Evolutionary conservation across 2,113 vertebrate species (phyloP), one percentile per base, ranked within the genome.

Genomic region (Mus pahari): DNA sequence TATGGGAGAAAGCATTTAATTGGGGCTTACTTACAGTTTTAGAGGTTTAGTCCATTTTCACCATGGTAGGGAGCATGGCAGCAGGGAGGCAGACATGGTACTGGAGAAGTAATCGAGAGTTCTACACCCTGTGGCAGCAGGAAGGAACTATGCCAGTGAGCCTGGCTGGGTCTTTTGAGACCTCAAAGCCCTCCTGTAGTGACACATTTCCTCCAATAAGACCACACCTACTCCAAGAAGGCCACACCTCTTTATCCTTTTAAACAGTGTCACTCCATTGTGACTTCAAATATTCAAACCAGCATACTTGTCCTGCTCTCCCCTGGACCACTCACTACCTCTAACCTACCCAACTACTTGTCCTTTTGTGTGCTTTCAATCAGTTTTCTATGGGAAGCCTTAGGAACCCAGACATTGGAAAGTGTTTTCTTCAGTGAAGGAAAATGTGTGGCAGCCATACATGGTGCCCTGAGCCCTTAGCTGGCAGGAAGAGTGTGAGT

Each of bases 331-430:
- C 39, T 12, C 20, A 42, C 36, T 17, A 68, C 24, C 10, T 28
- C 88, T 70, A 55, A 14, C 3, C 19, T 6, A 71, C 58, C 3
- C 33, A 68, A 0, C 3, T 92, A 73, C 28, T 87, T 93, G 48
- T 28, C n/a, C 0, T 94, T 81, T 96, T 82, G 12, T 78, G 87
- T 24, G 22, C 13, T 45, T 77, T 93, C 50, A 77, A 17, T 75
- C 14, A 28, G 22, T 82, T 92, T 26, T 86, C 24, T 45, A 28
- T 73, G 26, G 8, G 60, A n/a, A 91, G 24, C 5, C 19, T 39
- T 89, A 78, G 66, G 81, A 96, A 86, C 89, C n/a, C 89, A 33
- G 53, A 89, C 75, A 71, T 93, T 89, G 82, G 16, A 71, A 77
- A 4, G 3, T 64, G 20, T 48, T 33, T 95, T 14, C 45, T 70